Percentiles rank a stretch among this genome's conserved stretches.
phyloP scores from a whole-genome alignment of 2,888 invertebrate species.

The Lingula anatina region DNA sequence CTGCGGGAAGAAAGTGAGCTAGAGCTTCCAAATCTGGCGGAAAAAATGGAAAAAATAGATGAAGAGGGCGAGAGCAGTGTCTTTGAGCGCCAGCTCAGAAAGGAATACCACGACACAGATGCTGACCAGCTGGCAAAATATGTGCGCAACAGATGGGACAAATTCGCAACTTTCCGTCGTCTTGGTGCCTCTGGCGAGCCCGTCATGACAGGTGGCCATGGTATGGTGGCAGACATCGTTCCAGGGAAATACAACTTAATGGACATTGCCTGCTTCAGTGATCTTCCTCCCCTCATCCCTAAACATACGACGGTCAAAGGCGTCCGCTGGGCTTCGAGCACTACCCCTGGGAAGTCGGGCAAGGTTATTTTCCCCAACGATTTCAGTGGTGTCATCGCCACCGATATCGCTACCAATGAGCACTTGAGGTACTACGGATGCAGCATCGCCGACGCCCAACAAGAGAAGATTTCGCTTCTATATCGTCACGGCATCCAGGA shows the following conservation, averaged over 20 bases:
- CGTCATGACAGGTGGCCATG: slow-evolving; percentile 5
- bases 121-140: not conserved
- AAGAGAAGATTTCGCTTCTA: slow-evolving; percentile 4
- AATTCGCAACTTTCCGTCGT: slow-evolving; percentile 5
- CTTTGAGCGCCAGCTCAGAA: slow-evolving; percentile 6
- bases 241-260: slow-evolving; percentile 4
- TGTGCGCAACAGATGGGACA: slow-evolving; percentile 2
- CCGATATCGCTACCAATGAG: slow-evolving; percentile 4
- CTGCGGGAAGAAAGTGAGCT: slow-evolving; percentile 1
- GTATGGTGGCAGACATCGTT: slow-evolving; percentile 1
- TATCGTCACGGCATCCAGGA: slow-evolving; percentile 6
- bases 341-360: slow-evolving; percentile 1
- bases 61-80: not conserved
- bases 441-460: slow-evolving; percentile 3
- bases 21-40: too few relatives aligned
- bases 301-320: not conserved
- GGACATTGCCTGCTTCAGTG: slow-evolving; percentile 4
- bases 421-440: slow-evolving; percentile 6
- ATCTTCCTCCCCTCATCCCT: slow-evolving; percentile 1
- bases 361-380: slow-evolving; percentile 5
- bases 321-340: not conserved
- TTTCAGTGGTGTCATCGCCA: slow-evolving; percentile 4
- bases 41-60: not conserved
- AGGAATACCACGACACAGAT: not conserved
- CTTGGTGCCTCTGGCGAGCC: slow-evolving; percentile 4